These are phyloP conservation scores for Acromyrmex charruanus DNA, from an alignment of 1,140 invertebrate genomes.

Conservation along the genomic window DNA sequence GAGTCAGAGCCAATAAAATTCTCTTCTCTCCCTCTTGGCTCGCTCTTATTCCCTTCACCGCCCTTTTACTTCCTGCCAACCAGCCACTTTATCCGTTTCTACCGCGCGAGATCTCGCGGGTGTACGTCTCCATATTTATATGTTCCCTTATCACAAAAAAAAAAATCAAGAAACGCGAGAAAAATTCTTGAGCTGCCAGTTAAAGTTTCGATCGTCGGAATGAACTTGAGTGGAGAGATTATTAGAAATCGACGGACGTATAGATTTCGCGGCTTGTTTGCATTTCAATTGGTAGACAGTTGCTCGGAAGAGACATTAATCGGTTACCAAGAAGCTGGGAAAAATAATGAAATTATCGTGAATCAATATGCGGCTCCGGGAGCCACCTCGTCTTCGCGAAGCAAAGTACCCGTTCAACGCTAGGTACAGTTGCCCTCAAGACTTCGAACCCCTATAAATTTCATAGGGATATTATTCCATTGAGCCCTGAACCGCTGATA, in stretches of 20 bases:
- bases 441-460: conserved; percentile 59
- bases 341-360: conserved; percentile 78
- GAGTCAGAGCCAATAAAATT: conserved; percentile 86
- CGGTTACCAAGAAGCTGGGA: conserved; percentile 70
- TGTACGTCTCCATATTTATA: conserved; percentile 47
- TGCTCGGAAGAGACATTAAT: conserved; percentile 73
- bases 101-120: conserved; percentile 38
- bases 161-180: not conserved
- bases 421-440: conserved; percentile 72
- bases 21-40: conserved; percentile 80
- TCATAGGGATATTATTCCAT: conserved; percentile 43
- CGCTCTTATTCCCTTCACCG: conserved; percentile 58
- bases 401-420: conserved; percentile 61
- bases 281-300: conserved; percentile 72
- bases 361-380: conserved; percentile 74
- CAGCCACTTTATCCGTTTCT: conserved; percentile 69
- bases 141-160: conserved; percentile 3
- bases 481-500: conserved; percentile 13
- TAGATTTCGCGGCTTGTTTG: conserved; percentile 64
- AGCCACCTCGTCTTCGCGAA: conserved; percentile 62
- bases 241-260: conserved; percentile 46
- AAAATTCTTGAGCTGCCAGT: conserved; percentile 45
- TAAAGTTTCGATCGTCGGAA: conserved; percentile 33
- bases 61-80: conserved; percentile 58
- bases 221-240: conserved; percentile 50